Evolutionary conservation across 2,113 vertebrate species (phyloP), one percentile per base, ranked within the genome.

Genomic region (Poicephalus gulielmi): DNA sequence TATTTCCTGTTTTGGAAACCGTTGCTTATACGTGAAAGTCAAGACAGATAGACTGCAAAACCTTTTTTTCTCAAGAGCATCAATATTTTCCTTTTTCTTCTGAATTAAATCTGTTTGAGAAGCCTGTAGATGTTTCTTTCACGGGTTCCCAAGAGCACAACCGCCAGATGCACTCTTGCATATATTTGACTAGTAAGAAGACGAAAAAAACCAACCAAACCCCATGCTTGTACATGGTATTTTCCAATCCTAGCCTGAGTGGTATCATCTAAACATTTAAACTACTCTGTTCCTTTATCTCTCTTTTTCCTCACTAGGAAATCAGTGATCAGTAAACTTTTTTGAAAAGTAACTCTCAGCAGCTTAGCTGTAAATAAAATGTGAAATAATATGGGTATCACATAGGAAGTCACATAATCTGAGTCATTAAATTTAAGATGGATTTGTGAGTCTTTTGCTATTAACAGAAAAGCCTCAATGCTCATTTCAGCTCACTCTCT

Each of bases 41-140:
- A 90, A 80, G 78, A 63, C 86, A 92, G 71, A 88, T 94, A 92
- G 64, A 88, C 18, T 75, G 43, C 50, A 75, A 94, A 90, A 30
- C 23, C 39, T 67, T 74, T 69, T 83, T 85, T 76, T 46, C 85
- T 95, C 83, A 90, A 95, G 68, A 88, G 75, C 64, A 86, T 88
- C 57, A 96, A 93, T 96, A 92, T 92, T 94, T 95, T 94, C n/a
- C 24, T 80, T 96, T 91, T 94, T 62, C 37, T 76, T 83, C 59
- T 64, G 71, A 96, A 94, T 88, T 86, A 88, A 86, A 92, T 96
- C 80, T 94, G 62, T 88, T 88, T 92, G 73, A 88, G 73, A 81
- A 88, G 77, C 33, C 73, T 78, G 73, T 86, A 86, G 76, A 92
- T 71, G 35, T 78, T 90, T 86, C 71, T 86, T 90, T 84, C 7